Conservation (phyloP, 2,113 vertebrate species). For the Engraulis encrasicolus region DNA sequence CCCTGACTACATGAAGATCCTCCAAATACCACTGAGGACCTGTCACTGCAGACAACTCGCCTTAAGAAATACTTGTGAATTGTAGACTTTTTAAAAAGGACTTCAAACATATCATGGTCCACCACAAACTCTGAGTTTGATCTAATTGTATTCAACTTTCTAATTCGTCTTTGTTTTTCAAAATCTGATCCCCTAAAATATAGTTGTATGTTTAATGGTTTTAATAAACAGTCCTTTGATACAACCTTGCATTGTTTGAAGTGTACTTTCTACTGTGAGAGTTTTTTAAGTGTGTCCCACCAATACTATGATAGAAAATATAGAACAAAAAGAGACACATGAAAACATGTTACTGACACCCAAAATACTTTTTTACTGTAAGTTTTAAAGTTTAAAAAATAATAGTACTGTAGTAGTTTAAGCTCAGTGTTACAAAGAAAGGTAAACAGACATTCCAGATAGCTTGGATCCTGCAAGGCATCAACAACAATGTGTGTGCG, state of each 20-base stretch:
- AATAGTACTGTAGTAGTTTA: background rate
- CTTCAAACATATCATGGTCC: background rate
- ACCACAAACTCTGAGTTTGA: background rate
- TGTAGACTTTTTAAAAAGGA: background rate
- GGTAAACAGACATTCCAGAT: constrained; percentile 25
- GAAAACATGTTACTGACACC: background rate
- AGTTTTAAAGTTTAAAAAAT: background rate
- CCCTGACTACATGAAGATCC: background rate
- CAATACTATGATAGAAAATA: background rate
- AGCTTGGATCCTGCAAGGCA: background rate
- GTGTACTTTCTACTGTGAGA: background rate
- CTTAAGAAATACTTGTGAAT: background rate
- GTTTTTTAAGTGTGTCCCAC: background rate
- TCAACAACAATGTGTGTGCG: constrained; percentile 3
- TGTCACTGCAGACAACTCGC: background rate
- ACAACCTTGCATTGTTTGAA: background rate
- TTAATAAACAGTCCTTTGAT: constrained; percentile 40
- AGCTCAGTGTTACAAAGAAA: constrained; percentile 31
- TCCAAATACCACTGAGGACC: background rate
- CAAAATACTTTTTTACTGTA: constrained; percentile 17
- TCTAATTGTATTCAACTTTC: constrained; percentile 14
- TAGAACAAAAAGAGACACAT: background rate
- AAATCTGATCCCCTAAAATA: constrained; percentile 14
- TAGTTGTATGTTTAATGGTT: constrained; percentile 33
- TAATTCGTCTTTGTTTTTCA: background rate